Percentiles rank a stretch among this genome's conserved stretches.
Conservation (phyloP, 1,140 invertebrate genomes). For the Ditylenchus dipsaci region DNA sequence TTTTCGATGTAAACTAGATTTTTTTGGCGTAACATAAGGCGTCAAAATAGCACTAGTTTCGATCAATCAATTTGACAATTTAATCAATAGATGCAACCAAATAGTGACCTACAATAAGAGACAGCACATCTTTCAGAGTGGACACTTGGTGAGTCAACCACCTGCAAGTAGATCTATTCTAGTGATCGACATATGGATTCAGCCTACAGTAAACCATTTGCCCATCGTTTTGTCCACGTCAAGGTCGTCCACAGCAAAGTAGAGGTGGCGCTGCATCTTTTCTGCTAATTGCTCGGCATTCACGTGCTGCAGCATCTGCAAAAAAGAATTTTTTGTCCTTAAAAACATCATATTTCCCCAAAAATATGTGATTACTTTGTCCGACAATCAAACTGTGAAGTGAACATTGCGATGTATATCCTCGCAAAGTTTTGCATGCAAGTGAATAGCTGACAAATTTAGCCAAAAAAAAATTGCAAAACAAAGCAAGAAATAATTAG, state of each 20-base stretch:
- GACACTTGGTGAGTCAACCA: slow-evolving; percentile 45
- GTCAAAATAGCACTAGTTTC: no score
- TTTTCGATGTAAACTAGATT: no score
- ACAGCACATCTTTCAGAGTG: slow-evolving; percentile 43
- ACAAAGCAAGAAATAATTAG: no score
- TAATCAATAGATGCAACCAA: no score
- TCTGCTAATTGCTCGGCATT: slow-evolving; percentile 46
- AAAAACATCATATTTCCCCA: not conserved
- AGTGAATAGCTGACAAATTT: no score
- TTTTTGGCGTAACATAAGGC: no score
- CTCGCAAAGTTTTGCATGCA: no score
- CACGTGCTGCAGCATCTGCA: slow-evolving; percentile 40
- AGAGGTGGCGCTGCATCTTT: slow-evolving; percentile 39
- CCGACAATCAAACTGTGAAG: no score
- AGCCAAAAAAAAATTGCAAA: no score
- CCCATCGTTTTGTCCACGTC: slow-evolving; percentile 46
- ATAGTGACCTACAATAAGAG: slow-evolving; percentile 39
- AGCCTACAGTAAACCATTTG: slow-evolving; percentile 35
- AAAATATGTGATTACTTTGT: not conserved
- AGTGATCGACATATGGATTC: not conserved
- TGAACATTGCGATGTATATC: no score
- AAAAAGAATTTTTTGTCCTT: no score
- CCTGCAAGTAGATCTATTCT: slow-evolving; percentile 7
- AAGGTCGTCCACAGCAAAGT: slow-evolving; percentile 50
- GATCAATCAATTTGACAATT: no score